Conservation (phyloP, 1,140 invertebrate genomes). For the Ostrea edulis region DNA sequence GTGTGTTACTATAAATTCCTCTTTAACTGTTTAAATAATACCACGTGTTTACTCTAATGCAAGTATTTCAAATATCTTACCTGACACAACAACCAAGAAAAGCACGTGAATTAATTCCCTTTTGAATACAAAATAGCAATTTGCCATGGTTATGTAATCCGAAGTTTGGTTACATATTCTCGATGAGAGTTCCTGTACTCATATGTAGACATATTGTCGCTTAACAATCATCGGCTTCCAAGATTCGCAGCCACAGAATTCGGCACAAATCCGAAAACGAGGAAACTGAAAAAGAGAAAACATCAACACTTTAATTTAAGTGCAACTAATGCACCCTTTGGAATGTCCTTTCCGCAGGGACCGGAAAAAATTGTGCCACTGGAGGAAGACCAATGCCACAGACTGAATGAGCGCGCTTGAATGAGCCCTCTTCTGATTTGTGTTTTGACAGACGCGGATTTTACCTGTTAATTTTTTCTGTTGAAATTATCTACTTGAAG, state of each 20-base stretch:
- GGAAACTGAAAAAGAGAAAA: constrained; percentile 5
- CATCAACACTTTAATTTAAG: no score
- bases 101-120: constrained; percentile 21
- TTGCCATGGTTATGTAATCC: constrained; percentile 28
- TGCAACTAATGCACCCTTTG: neutral
- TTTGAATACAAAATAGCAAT: neutral
- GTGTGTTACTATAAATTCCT: neutral
- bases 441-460: neutral
- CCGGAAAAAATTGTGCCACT: neutral
- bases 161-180: constrained; percentile 18
- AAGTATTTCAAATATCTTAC: neutral
- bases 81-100: neutral
- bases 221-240: neutral
- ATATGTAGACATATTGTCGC: constrained; percentile 22
- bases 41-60: neutral
- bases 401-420: constrained; percentile 2
- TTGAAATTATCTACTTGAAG: constrained; percentile 12
- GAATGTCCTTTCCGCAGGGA: neutral
- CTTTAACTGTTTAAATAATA: neutral
- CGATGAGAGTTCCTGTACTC: neutral
- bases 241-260: neutral
- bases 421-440: neutral
- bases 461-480: constrained; percentile 26
- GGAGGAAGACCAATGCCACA: neutral
- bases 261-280: neutral